Base-by-base conservation (phyloP, 2,113 vertebrate species). In the Porphyrio hochstetteri region DNA sequence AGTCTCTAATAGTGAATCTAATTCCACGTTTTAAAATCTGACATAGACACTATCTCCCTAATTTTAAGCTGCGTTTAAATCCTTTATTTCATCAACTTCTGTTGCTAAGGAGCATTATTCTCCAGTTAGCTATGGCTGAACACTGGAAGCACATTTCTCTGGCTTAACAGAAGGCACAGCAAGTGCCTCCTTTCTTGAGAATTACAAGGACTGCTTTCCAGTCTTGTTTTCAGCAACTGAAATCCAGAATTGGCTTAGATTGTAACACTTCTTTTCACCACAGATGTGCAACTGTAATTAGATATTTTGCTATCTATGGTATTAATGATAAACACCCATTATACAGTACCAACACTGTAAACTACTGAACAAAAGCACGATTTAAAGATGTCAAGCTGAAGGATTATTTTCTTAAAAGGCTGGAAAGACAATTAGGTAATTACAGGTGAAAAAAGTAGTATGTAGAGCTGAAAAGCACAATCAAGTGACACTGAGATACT, bases 351-450 rank as follows among this genome's bases (percentile, higher is more conserved):
- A 74, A 68, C 20, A 52, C 24, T 38, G 48, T 40, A 56, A 93
- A 84, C 35, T 81, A 78, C 60, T 48, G n/a, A 92, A 86, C 35
- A 93, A 80, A 96, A 63, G 46, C 46, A 78, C 14, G 44, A 11
- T 83, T 86, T 68, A 84, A 68, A 92, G 48, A 42, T 23, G 24
- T 75, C 82, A 92, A 82, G 27, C 13, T 76, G 78, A 88, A 83
- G 52, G 52, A 92, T 7, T 68, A 71, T 68, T 83, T 91, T 74
- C 50, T 83, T 83, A 80, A 35, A 87, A 81, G 35, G 35, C 27
- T 53, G 90, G 64, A 88, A 92, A 95, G 68, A 94, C 40, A 86
- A 88, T 70, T 59, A 55, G 56, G 64, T 52, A 92, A 91, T 78
- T 90, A 56, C 15, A 63, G 29, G 42, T 88, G 52, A 90, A 91